A percentile compares a stretch with the other conserved stretches of the same genome.
phyloP scores from a whole-genome alignment of 2,113 vertebrate species.

The Hippocampus guttulatus region DNA sequence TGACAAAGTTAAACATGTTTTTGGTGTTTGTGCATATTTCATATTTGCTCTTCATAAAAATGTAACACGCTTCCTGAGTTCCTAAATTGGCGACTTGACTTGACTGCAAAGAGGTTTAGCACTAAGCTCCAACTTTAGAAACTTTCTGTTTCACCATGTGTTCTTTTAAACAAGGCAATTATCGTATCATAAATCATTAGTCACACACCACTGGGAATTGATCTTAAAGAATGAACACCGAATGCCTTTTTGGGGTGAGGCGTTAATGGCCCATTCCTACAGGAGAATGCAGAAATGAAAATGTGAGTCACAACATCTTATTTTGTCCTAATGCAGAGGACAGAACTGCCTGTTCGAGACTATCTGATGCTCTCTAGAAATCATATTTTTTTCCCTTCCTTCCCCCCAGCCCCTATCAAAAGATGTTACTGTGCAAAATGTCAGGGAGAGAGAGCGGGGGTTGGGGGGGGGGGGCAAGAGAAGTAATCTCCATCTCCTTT shows the following conservation, averaged over 20 bases:
- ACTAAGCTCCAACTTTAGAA: background rate
- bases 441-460: constrained; percentile 30
- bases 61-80: background rate
- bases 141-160: background rate
- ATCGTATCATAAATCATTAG: background rate
- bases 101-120: background rate
- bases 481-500: constrained; percentile 65
- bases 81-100: background rate
- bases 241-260: background rate
- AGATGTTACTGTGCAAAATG: constrained; percentile 65
- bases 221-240: background rate
- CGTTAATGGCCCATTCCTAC: background rate
- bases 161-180: background rate
- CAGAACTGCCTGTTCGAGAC: constrained; percentile 71
- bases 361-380: constrained; percentile 67
- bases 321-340: constrained; percentile 66
- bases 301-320: constrained; percentile 53
- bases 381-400: constrained; percentile 14
- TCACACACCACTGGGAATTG: background rate
- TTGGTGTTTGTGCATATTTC: background rate
- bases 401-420: constrained; percentile 61
- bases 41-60: background rate
- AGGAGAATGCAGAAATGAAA: constrained; percentile 28
- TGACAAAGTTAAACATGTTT: background rate
- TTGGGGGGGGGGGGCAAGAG: constrained; percentile 27